These are phyloP conservation scores for Poeciliopsis retropinna DNA, from an alignment of 2,113 vertebrate genomes.

Conservation along the genomic window DNA sequence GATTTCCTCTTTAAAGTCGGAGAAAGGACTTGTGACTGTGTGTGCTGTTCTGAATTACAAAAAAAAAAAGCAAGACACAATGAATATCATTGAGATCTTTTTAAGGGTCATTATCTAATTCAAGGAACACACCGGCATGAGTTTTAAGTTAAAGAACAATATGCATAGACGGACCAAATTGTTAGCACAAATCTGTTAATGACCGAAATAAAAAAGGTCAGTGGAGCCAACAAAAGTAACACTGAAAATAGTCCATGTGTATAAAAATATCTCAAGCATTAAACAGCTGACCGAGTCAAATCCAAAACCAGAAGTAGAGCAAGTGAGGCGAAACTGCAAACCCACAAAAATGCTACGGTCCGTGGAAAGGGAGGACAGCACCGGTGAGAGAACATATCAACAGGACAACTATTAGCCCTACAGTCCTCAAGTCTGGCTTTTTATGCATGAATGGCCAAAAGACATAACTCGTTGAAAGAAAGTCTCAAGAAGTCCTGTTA, in stretches of 20 bases:
- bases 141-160: background rate
- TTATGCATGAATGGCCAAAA: background rate
- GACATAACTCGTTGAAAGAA: background rate
- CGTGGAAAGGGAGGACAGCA: background rate
- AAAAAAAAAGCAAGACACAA: too few relatives aligned
- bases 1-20: conserved; percentile 1
- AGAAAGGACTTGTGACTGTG: background rate
- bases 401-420: background rate
- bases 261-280: background rate
- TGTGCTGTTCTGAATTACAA: background rate
- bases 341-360: background rate
- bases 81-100: too few relatives aligned
- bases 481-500: too few relatives aligned
- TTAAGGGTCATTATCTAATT: too few relatives aligned
- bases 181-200: too few relatives aligned
- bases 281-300: background rate
- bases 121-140: too few relatives aligned
- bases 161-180: too few relatives aligned
- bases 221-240: too few relatives aligned
- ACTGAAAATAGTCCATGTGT: too few relatives aligned
- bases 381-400: background rate
- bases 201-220: too few relatives aligned
- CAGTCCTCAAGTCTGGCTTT: background rate
- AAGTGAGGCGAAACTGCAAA: background rate
- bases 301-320: background rate